Percentiles rank a stretch among this genome's conserved stretches.
Evolutionary conservation across 2,888 invertebrate species (phyloP).

Genomic region (Himalopsyche tibetana): DNA sequence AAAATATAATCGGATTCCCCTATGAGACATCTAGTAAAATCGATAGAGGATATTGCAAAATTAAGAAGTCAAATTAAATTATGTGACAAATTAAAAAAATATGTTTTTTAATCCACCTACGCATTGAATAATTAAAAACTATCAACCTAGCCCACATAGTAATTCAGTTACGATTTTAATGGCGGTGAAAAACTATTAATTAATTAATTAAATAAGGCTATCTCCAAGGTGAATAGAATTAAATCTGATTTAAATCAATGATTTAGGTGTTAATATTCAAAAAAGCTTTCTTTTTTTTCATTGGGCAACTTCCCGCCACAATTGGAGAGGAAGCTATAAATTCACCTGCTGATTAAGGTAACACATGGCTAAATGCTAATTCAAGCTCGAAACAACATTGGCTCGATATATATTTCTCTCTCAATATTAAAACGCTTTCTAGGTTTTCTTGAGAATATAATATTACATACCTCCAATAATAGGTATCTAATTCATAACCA

Average conservation of each 20-base stretch:
- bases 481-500: too few relatives aligned
- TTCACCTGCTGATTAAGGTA: conserved; percentile 54
- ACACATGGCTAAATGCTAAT: conserved; percentile 45
- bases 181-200: not conserved
- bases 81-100: too few relatives aligned
- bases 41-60: too few relatives aligned
- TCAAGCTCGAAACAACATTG: not conserved
- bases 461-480: too few relatives aligned
- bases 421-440: not conserved
- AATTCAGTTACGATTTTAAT: too few relatives aligned
- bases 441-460: too few relatives aligned
- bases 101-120: too few relatives aligned
- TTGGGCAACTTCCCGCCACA: conserved; percentile 4
- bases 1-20: too few relatives aligned
- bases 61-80: too few relatives aligned
- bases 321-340: conserved; percentile 53
- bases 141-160: too few relatives aligned
- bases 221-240: conserved; percentile 15
- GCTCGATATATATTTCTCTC: not conserved
- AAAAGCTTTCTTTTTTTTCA: conserved; percentile 28
- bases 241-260: conserved; percentile 26
- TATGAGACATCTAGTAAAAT: too few relatives aligned
- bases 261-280: conserved; percentile 38
- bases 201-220: conserved; percentile 28
- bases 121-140: too few relatives aligned